These are phyloP conservation scores for Parazoanthus atlanticus DNA, from an alignment of 92 coral and sea anemone species.

Conservation along the genomic window DNA sequence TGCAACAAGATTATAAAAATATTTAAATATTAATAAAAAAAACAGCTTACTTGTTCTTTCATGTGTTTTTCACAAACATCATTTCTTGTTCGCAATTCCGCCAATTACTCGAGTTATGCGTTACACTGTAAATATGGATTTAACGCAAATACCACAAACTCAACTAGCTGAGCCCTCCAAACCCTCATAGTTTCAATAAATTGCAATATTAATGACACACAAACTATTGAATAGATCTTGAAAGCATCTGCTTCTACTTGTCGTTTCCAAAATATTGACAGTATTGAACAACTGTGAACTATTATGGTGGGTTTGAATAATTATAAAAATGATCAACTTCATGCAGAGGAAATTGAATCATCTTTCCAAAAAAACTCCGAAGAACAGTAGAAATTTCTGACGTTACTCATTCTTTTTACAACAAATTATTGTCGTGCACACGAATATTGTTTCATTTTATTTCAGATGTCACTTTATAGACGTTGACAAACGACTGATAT, in stretches of 20 bases:
- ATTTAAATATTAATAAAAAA: background rate
- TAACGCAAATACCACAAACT: background rate
- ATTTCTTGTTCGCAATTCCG: background rate
- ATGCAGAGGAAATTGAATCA: background rate
- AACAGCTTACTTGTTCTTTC: no score
- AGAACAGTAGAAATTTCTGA: no score
- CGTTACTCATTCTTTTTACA: no score
- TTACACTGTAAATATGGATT: background rate
- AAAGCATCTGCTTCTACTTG: background rate
- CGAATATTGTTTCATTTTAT: no score
- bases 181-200: background rate
- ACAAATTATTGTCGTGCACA: no score
- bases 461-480: background rate
- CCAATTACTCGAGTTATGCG: background rate
- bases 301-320: background rate
- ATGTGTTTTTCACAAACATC: background rate
- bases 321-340: background rate
- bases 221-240: background rate
- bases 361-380: background rate
- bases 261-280: background rate
- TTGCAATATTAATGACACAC: background rate
- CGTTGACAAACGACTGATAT: background rate
- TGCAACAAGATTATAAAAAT: background rate
- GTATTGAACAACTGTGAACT: background rate
- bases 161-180: background rate